Percentiles rank a stretch among this genome's conserved stretches.
These are phyloP conservation scores for Agrotis exclamationis DNA, from an alignment of 2,888 invertebrate genomes.

Conservation along the genomic window DNA sequence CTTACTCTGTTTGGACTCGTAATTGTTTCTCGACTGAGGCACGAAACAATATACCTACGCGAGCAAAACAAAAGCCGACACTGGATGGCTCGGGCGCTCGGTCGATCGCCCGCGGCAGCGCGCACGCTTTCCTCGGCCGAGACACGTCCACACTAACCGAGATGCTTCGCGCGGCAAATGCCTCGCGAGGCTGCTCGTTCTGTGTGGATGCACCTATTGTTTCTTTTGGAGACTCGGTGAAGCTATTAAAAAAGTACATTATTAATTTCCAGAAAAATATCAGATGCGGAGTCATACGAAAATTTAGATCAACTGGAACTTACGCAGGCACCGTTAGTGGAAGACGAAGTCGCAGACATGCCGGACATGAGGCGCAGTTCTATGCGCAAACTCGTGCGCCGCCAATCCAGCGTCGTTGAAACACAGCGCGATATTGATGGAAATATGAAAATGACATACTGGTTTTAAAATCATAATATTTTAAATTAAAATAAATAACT, in stretches of 20 bases:
- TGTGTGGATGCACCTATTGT: no score
- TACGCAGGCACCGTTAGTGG: conserved; percentile 79
- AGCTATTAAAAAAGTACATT: not conserved
- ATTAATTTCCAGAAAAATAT: conserved; percentile 85
- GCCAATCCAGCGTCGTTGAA: conserved; percentile 95
- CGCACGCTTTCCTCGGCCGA: no score
- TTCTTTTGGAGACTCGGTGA: not conserved
- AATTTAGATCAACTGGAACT: conserved; percentile 93
- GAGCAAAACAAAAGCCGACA: no score
- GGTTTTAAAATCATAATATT: conserved; percentile 92
- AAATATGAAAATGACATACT: conserved; percentile 96
- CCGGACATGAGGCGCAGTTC: conserved; percentile 87
- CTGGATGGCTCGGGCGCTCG: no score
- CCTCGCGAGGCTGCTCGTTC: no score
- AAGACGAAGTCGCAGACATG: conserved; percentile 77
- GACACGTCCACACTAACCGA: no score
- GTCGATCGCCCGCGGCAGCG: no score
- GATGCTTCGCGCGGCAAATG: no score
- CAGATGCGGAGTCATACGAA: conserved; percentile 93
- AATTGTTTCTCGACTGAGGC: no score
- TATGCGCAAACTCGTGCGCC: conserved; percentile 94
- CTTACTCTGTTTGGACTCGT: not conserved
- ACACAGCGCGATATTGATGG: conserved; percentile 95
- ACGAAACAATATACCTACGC: no score
- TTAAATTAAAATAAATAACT: conserved; percentile 10